Conservation (phyloP, 1,140 invertebrate genomes). For the Phortica variegata region DNA sequence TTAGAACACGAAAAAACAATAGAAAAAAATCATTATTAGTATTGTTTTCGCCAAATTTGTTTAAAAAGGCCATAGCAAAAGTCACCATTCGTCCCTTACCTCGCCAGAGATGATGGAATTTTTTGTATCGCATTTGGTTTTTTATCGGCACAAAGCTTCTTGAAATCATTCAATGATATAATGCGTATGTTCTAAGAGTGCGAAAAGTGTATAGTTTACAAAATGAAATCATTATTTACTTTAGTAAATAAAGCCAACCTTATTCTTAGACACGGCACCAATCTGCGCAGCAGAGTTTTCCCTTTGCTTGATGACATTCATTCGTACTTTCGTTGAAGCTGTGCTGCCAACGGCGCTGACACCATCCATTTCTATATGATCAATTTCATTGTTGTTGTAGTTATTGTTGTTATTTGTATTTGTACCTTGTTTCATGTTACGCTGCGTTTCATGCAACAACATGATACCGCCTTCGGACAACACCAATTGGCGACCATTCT, state of each 20-base stretch:
- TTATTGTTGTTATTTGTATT: conserved; percentile 22
- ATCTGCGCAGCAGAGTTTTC: conserved; percentile 13
- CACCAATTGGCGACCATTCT: conserved; percentile 76
- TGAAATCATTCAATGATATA: conserved; percentile 51
- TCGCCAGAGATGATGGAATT: conserved; percentile 40
- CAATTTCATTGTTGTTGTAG: conserved; percentile 18
- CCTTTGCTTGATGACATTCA: conserved; percentile 43
- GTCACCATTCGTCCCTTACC: conserved; percentile 23
- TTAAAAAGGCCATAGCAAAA: too few relatives aligned
- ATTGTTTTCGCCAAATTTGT: not conserved
- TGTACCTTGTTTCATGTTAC: conserved; percentile 28
- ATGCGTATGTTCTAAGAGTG: conserved; percentile 54
- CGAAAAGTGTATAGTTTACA: too few relatives aligned
- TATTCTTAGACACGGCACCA: conserved; percentile 36
- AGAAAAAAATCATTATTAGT: not conserved
- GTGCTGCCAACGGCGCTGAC: conserved; percentile 16
- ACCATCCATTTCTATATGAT: too few relatives aligned
- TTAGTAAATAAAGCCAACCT: conserved; percentile 12
- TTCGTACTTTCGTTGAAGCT: conserved; percentile 31
- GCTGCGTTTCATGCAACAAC: conserved; percentile 65
- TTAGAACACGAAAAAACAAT: too few relatives aligned
- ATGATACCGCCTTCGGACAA: conserved; percentile 79
- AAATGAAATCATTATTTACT: not conserved
- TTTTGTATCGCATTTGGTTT: conserved; percentile 41
- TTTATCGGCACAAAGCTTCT: conserved; percentile 40